phyloP scores from a whole-genome alignment of 2,113 vertebrate genomes.

The Pituophis catenifer region DNA sequence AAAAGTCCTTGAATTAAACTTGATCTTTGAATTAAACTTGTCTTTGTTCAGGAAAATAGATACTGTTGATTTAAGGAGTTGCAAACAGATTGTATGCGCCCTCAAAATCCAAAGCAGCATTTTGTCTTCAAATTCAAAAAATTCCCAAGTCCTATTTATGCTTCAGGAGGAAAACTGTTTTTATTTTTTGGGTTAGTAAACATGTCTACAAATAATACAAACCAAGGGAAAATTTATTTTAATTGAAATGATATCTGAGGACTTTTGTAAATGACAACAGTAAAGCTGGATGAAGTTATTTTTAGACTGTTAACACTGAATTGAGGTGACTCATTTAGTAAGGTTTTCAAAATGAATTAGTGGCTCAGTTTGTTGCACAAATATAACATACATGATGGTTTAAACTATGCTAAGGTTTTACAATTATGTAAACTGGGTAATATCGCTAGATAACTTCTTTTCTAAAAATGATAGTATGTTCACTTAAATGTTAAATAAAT shows the following conservation, averaged over 20 bases:
- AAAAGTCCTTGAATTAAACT: neutral
- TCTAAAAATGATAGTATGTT: neutral
- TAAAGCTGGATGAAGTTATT: constrained; percentile 55
- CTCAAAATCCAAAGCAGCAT: neutral
- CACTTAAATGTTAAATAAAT: neutral
- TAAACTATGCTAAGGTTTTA: neutral
- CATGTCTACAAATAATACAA: constrained; percentile 49
- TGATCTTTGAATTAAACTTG: neutral
- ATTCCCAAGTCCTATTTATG: neutral
- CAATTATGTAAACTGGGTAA: neutral
- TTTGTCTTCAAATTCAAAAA: neutral
- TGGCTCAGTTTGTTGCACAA: constrained; percentile 40
- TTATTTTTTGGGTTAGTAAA: neutral
- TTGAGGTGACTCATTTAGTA: constrained; percentile 58
- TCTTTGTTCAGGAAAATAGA: neutral
- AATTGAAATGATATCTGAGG: constrained; percentile 59
- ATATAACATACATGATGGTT: neutral
- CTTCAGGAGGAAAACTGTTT: constrained; percentile 34
- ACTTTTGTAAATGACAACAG: constrained; percentile 56
- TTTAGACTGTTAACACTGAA: constrained; percentile 53
- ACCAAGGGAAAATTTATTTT: constrained; percentile 54
- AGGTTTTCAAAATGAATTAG: constrained; percentile 44
- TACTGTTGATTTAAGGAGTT: neutral
- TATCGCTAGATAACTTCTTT: neutral
- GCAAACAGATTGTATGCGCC: neutral